Evolutionary conservation across 1,140 invertebrate genomes (phyloP).

Genomic region (Amphibalanus amphitrite): DNA sequence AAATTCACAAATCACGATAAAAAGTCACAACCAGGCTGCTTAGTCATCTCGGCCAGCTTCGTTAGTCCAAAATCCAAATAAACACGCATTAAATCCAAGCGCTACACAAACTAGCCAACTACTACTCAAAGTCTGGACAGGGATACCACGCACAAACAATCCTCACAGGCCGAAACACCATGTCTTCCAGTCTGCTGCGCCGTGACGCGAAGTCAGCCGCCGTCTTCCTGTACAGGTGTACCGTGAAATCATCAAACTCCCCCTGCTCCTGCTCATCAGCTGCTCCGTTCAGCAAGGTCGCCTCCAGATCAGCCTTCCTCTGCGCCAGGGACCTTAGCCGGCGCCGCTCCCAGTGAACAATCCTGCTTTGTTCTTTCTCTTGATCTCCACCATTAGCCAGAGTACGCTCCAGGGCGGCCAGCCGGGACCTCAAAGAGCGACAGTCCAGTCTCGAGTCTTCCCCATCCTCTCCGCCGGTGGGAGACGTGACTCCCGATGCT

Average conservation of each 20-base stretch:
- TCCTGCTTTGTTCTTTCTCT: neutral
- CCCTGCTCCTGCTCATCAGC: neutral
- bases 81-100: no score
- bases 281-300: neutral
- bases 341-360: neutral
- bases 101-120: no score
- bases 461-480: no score
- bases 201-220: neutral
- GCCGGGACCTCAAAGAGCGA: neutral
- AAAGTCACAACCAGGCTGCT: no score
- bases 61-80: no score
- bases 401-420: neutral
- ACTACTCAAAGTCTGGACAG: no score
- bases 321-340: neutral
- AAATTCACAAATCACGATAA: no score
- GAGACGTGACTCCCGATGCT: no score
- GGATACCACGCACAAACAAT: neutral
- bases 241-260: neutral
- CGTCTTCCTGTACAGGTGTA: neutral
- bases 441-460: neutral
- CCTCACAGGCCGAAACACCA: neutral
- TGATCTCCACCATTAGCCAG: neutral
- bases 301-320: neutral
- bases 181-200: neutral
- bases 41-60: no score